Evolutionary conservation across 1,140 invertebrate genomes (phyloP), one percentile per base, ranked within the genome.

Genomic region (Sycophila sp.): DNA sequence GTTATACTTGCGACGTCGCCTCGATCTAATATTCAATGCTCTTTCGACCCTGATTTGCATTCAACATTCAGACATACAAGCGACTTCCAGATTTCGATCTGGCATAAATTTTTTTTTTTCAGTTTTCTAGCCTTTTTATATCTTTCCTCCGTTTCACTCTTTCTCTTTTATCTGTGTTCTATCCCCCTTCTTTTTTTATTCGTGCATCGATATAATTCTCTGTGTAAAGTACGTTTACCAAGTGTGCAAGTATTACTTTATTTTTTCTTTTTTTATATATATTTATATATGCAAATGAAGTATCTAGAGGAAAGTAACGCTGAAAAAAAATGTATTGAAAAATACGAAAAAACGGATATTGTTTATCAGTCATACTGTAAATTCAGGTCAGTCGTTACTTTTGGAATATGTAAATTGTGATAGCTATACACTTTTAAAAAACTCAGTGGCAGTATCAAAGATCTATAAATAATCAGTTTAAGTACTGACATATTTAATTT

Each of bases 51-150:
- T 53, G 55, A 65, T 81, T 80, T 80, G 71, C 75, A 79, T 76
- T 72, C 51, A 70, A 6, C 34, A 63, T 60, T 62, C 24, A 59
- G 42, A 26, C n/a, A n/a, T n/a, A n/a, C 38, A 73, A 74, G 55
- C 58, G 32, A 69, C 22, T 40, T 56, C 40, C 68, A 71, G 78
- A 81, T 81, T 78, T 75, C 70, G 59, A 81, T 80, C 80, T 64
- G 47, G 76, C 77, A 80, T 82, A 81, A 78, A 82, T 81, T 80
- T 76, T 56, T 63, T 62, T 81, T 80, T 77, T 58, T 58, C 38
- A 70, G 42, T 47, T 30, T 13, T 30, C 26, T 4, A n/a, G n/a
- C 13, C 49, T 22, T 30, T 17, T 47, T 47, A 8, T 47, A 15
- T 42, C 19, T 17, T 42, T 17, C 0, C 2, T n/a, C 38, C 15